Evolutionary conservation across 92 coral and sea anemone species (phyloP).

Genomic region (Phenganax marumi): DNA sequence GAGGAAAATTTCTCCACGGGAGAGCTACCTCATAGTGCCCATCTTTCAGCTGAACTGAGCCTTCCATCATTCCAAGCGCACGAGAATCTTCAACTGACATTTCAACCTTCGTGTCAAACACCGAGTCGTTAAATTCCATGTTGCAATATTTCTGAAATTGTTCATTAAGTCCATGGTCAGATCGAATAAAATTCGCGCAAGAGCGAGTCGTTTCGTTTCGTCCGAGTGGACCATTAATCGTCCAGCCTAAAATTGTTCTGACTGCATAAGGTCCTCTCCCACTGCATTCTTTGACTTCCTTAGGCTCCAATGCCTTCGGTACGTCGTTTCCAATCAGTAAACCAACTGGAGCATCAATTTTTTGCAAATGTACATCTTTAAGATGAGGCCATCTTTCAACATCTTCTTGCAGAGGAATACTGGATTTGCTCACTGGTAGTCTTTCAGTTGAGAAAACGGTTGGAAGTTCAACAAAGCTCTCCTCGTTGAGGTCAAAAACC

Average conservation of each 20-base stretch:
- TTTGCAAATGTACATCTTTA: constrained; percentile 5
- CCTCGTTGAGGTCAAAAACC: constrained; percentile 38
- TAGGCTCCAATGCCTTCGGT: constrained; percentile 53
- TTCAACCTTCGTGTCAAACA: constrained; percentile 26
- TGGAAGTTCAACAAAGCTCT: constrained; percentile 48
- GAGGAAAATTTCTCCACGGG: constrained; percentile 52
- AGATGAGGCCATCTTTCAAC: constrained; percentile 54
- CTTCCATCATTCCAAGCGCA: constrained; percentile 48
- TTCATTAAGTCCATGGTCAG: constrained; percentile 35
- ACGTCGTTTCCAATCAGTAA: constrained; percentile 58
- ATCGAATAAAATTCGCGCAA: constrained; percentile 35
- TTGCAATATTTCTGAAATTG: constrained; percentile 48
- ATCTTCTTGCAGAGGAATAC: constrained; percentile 47
- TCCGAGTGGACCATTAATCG: constrained; percentile 64
- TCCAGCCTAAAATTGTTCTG: constrained; percentile 64
- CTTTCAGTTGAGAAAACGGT: constrained; percentile 52
- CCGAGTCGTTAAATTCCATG: constrained; percentile 57
- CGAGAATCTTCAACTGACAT: constrained; percentile 56
- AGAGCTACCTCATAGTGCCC: constrained; percentile 63
- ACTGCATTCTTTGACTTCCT: constrained; percentile 35
- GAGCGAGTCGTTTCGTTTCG: constrained; percentile 14
- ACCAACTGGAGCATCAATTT: constrained; percentile 51
- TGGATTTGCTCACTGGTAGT: constrained; percentile 52
- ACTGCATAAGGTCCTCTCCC: constrained; percentile 56
- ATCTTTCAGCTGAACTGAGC: constrained; percentile 43